These are phyloP conservation scores for Protonibea diacanthus DNA, from an alignment of 2,797 vertebrate species.

Conservation along the genomic window DNA sequence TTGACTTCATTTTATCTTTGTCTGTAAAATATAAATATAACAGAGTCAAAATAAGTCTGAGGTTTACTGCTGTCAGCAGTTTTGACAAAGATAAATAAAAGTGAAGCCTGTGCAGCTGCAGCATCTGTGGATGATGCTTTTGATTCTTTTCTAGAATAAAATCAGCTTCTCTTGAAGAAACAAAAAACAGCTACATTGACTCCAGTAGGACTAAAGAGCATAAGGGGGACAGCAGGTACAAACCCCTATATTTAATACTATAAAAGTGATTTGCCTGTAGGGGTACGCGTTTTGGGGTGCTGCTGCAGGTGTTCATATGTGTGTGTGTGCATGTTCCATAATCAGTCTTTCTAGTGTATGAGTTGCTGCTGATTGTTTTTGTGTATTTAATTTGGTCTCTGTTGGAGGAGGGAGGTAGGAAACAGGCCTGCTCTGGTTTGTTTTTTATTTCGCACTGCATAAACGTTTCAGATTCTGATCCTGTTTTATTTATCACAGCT, in stretches of 20 bases:
- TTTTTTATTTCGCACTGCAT: constrained; percentile 66
- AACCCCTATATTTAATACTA: not conserved
- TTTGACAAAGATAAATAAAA: not conserved
- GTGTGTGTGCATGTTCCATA: constrained; percentile 34
- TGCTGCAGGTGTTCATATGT: constrained; percentile 41
- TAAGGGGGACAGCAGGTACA: not conserved
- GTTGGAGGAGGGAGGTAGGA: constrained; percentile 61
- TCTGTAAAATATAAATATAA: not conserved
- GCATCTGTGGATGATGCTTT: not conserved
- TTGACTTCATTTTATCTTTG: not conserved
- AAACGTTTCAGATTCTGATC: constrained; percentile 85
- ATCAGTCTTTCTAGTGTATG: constrained; percentile 41
- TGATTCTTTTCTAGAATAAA: not conserved
- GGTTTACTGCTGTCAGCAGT: not conserved
- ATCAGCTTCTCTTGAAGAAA: constrained; percentile 2
- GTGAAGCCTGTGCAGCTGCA: constrained; percentile 8
- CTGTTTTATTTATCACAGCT: constrained; percentile 83
- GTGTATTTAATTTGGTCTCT: constrained; percentile 77
- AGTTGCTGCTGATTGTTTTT: constrained; percentile 68
- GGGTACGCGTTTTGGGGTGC: not conserved
- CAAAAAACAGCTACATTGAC: not conserved
- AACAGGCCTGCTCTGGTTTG: constrained; percentile 73
- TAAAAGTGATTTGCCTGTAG: not conserved
- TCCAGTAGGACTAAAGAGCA: not conserved
- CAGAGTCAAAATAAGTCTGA: not conserved